Evolutionary conservation across 2,113 vertebrate species (phyloP).

Genomic region (Martes martes): DNA sequence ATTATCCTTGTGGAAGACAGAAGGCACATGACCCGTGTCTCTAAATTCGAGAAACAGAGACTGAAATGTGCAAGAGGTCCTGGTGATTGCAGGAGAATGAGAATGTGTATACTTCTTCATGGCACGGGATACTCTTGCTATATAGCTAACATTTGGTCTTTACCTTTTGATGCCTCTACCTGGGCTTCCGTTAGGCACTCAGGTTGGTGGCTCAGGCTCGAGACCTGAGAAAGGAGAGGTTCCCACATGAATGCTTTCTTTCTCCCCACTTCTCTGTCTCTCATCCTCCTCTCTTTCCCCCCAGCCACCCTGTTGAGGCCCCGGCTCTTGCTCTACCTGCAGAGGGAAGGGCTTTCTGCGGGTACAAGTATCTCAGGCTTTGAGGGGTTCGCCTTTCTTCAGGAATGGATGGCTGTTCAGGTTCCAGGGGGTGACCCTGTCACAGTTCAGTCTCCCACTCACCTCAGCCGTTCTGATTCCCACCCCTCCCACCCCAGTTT

Average conservation of each 20-base stretch:
- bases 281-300: neutral
- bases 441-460: neutral
- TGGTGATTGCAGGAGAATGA: neutral
- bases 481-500: neutral
- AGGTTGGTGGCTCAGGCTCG: neutral
- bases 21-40: neutral
- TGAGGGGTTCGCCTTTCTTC: neutral
- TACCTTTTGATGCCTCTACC: neutral
- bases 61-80: neutral
- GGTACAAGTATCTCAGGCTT: neutral
- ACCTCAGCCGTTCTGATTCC: neutral
- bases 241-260: neutral
- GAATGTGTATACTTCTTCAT: neutral
- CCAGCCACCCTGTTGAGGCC: neutral
- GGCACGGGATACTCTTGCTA: neutral
- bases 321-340: too few relatives aligned
- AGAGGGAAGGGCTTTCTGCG: neutral
- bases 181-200: neutral
- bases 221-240: neutral
- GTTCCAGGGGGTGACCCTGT: neutral
- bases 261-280: neutral
- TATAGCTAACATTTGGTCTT: neutral
- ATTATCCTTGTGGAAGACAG: neutral
- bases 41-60: neutral
- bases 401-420: neutral